These are phyloP conservation scores for Sapajus apella DNA, from an alignment of 2,113 vertebrate species.

Conservation along the genomic window DNA sequence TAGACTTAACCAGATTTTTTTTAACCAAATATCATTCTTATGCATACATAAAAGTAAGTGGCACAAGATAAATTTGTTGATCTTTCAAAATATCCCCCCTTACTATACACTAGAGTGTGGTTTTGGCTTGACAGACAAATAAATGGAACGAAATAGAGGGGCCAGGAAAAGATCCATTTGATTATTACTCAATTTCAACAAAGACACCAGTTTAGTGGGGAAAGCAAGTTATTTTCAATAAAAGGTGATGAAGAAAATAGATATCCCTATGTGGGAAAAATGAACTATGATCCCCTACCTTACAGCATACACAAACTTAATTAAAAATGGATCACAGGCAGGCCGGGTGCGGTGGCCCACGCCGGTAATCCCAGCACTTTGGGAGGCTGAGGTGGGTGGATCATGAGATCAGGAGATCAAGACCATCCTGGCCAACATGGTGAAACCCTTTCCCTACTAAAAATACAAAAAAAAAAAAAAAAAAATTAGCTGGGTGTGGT, in stretches of 20 bases:
- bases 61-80: neutral
- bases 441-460: neutral
- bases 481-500: neutral
- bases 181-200: slow-evolving; percentile 16
- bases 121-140: neutral
- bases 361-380: neutral
- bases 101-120: neutral
- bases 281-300: neutral
- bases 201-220: neutral
- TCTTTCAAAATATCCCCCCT: neutral
- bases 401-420: neutral
- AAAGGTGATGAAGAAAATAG: neutral
- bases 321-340: neutral
- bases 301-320: neutral
- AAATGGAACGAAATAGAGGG: neutral
- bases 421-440: neutral
- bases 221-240: neutral
- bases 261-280: neutral
- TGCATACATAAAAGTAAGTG: neutral
- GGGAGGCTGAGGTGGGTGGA: neutral
- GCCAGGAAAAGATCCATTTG: neutral
- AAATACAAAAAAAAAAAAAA: neutral
- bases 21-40: slow-evolving; percentile 7
- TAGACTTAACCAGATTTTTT: neutral
- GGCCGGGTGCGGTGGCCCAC: neutral